A percentile compares a stretch with the other conserved stretches of the same genome.
These are phyloP conservation scores for Centropristis striata DNA, from an alignment of 2,113 vertebrate species.

Conservation along the genomic window DNA sequence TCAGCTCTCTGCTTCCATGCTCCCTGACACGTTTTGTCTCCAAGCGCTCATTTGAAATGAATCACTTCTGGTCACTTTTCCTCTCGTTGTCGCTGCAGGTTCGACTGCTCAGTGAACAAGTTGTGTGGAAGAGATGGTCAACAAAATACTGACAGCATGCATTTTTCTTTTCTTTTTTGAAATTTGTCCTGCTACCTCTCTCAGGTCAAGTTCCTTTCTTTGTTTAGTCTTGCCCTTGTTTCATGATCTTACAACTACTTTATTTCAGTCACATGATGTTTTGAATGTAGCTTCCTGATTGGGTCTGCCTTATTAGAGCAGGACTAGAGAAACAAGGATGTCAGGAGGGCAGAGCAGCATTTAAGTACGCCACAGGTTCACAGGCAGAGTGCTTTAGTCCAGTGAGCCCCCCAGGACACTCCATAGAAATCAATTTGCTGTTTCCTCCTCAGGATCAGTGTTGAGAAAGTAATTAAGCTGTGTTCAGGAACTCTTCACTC, in stretches of 20 bases:
- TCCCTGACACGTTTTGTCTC: slow-evolving; percentile 3
- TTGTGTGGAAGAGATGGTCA: background rate
- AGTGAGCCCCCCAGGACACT: slow-evolving; percentile 53
- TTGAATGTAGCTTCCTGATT: background rate
- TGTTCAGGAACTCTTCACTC: slow-evolving; percentile 73
- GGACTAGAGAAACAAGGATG: background rate
- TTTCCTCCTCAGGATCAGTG: slow-evolving; percentile 58
- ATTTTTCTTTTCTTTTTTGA: slow-evolving; percentile 4
- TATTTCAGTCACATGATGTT: background rate
- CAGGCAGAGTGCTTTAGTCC: slow-evolving; percentile 24
- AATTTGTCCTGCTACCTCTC: background rate
- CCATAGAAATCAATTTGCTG: slow-evolving; percentile 68
- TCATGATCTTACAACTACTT: background rate
- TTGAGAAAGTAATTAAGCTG: slow-evolving; percentile 76
- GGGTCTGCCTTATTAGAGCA: background rate
- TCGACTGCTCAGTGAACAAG: background rate
- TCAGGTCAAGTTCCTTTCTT: background rate
- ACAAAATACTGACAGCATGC: background rate
- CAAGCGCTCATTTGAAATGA: slow-evolving; percentile 17
- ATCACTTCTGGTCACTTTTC: slow-evolving; percentile 25
- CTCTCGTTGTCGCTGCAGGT: slow-evolving; percentile 16
- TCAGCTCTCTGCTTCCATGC: slow-evolving; percentile 3
- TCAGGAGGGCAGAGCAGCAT: slow-evolving; percentile 20
- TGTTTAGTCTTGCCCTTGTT: background rate
- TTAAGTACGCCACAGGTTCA: slow-evolving; percentile 17